phyloP scores from a whole-genome alignment of 2,888 invertebrate species.

The Cosmia pyralina region DNA sequence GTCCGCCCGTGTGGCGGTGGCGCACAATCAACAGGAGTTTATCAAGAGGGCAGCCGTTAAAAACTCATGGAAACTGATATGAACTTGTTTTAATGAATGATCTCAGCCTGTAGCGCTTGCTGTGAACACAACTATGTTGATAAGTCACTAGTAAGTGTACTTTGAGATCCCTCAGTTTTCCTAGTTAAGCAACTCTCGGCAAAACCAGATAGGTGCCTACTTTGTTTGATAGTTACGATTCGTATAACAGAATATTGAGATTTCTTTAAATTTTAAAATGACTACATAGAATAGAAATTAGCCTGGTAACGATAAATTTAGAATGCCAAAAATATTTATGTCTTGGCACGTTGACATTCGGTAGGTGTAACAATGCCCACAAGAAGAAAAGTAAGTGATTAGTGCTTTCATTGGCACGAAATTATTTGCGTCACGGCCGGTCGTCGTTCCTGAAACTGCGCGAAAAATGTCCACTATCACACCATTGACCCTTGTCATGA shows the following conservation, averaged over 20 bases:
- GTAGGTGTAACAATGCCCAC: slow-evolving; percentile 66
- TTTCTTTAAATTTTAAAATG: slow-evolving; percentile 12
- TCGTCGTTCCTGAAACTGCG: slow-evolving; percentile 80
- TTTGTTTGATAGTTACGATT: background rate
- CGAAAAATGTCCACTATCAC: slow-evolving; percentile 73
- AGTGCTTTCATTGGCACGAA: slow-evolving; percentile 74
- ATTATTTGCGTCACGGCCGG: slow-evolving; percentile 80
- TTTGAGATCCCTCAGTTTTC: slow-evolving; percentile 15
- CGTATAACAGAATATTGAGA: background rate
- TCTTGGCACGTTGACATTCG: slow-evolving; percentile 74
- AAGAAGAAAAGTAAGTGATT: slow-evolving; percentile 69
- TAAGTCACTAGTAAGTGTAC: slow-evolving; percentile 15
- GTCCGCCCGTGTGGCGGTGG: slow-evolving; percentile 77
- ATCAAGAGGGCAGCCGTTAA: slow-evolving; percentile 80
- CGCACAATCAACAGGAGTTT: slow-evolving; percentile 78
- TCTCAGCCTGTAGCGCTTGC: slow-evolving; percentile 67
- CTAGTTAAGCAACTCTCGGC: background rate
- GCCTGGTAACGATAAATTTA: slow-evolving; percentile 67
- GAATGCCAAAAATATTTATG: slow-evolving; percentile 72
- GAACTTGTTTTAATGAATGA: slow-evolving; percentile 67
- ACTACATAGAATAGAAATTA: slow-evolving; percentile 55
- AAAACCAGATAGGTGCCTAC: background rate
- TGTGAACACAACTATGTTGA: slow-evolving; percentile 53
- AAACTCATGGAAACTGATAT: slow-evolving; percentile 79
- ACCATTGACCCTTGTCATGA: slow-evolving; percentile 74